A percentile compares a stretch with the other conserved stretches of the same genome.
phyloP scores from a whole-genome alignment of 2,113 vertebrate genomes.

The Coracopsis vasa region DNA sequence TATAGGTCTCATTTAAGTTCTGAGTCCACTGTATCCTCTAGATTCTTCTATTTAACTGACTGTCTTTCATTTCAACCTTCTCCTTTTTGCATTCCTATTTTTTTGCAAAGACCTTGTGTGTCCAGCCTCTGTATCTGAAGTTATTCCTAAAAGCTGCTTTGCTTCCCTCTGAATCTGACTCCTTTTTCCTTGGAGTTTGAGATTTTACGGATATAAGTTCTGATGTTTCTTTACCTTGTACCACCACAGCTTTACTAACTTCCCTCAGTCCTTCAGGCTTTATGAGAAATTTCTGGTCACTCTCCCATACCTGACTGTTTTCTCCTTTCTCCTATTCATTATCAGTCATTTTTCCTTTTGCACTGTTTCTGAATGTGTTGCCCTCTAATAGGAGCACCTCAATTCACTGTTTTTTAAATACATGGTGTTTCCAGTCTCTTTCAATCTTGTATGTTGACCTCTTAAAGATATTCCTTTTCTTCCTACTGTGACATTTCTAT shows the following conservation, averaged over 20 bases:
- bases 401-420: background rate
- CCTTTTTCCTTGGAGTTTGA: background rate
- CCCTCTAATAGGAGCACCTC: background rate
- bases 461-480: background rate
- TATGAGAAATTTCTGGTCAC: background rate
- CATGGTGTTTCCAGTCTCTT: background rate
- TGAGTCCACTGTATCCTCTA: background rate
- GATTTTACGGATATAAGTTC: background rate
- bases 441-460: background rate
- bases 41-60: background rate
- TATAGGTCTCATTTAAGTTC: background rate
- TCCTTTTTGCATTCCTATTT: background rate
- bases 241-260: background rate
- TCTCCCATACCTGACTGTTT: background rate
- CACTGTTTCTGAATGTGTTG: background rate
- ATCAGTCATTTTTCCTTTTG: background rate
- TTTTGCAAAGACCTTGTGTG: background rate
- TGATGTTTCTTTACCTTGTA: background rate
- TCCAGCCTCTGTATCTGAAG: background rate
- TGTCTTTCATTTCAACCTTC: background rate
- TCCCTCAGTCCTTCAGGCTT: background rate
- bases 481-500: background rate
- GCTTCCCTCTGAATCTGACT: background rate
- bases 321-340: background rate
- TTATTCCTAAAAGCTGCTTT: background rate